phyloP scores from a whole-genome alignment of 2,113 vertebrate species.

The Neodontobutis hainanensis region DNA sequence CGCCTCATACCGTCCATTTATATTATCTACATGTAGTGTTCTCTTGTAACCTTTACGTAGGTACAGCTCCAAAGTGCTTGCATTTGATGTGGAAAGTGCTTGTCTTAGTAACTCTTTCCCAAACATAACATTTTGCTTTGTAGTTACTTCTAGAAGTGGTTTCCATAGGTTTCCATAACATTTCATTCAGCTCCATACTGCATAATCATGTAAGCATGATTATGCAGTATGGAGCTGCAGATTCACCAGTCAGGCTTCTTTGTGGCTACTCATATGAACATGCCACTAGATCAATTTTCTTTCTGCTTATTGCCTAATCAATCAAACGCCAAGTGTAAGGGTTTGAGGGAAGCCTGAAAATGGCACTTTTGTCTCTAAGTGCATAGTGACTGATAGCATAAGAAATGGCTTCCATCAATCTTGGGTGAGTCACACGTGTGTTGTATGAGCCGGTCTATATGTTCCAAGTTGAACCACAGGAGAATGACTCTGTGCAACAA shows the following conservation, averaged over 20 bases:
- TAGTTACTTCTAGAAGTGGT: constrained; percentile 60
- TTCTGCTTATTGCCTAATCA: constrained; percentile 17
- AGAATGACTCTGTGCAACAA: constrained; percentile 52
- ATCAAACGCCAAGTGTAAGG: constrained; percentile 20
- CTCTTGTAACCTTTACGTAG: too few species aligned
- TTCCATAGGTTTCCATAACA: constrained; percentile 64
- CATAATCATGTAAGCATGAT: constrained; percentile 30
- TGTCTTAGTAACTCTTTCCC: neutral
- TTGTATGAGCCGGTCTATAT: constrained; percentile 28
- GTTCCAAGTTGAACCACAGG: constrained; percentile 41
- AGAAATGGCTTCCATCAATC: constrained; percentile 29
- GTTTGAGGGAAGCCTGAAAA: constrained; percentile 15
- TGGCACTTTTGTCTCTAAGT: constrained; percentile 25
- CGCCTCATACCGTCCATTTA: too few species aligned
- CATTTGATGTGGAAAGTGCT: too few species aligned
- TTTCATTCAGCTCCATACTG: constrained; percentile 14
- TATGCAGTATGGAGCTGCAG: constrained; percentile 2
- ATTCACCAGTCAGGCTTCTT: neutral
- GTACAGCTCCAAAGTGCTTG: too few species aligned
- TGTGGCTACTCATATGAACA: constrained; percentile 16
- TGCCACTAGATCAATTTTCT: constrained; percentile 27
- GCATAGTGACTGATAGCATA: constrained; percentile 23
- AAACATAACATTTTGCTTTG: constrained; percentile 11
- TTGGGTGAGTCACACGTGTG: constrained; percentile 53
- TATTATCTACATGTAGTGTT: too few species aligned